These are phyloP conservation scores for Catostylus mosaicus DNA, from an alignment of 30 jellyfish, hydroid and myxozoan genomes.

Conservation along the genomic window DNA sequence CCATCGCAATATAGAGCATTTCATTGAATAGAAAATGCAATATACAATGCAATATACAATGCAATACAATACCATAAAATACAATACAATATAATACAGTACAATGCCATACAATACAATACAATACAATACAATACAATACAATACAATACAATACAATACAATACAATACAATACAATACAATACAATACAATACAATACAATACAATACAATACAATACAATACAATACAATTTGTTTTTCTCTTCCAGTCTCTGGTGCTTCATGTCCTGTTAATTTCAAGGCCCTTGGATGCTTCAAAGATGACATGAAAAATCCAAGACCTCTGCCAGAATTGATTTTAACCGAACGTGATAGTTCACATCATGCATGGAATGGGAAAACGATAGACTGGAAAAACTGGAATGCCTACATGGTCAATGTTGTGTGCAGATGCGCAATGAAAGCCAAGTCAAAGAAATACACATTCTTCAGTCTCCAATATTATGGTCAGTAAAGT, in stretches of 20 bases:
- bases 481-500: constrained; percentile 22
- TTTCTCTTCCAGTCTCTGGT: not conserved
- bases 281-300: constrained; percentile 33
- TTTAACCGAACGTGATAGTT: constrained; percentile 27
- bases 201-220: too few relatives aligned
- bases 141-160: too few relatives aligned
- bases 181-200: too few relatives aligned
- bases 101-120: too few relatives aligned
- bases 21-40: too few relatives aligned
- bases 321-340: constrained; percentile 41
- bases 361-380: constrained; percentile 15
- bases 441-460: constrained; percentile 29
- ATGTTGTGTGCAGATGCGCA: constrained; percentile 39
- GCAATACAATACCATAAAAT: too few relatives aligned
- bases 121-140: too few relatives aligned
- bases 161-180: too few relatives aligned
- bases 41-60: too few relatives aligned
- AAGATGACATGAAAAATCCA: not conserved
- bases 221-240: too few relatives aligned
- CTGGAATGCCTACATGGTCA: constrained; percentile 24
- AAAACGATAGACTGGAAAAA: not conserved
- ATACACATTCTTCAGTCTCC: constrained; percentile 26
- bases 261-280: constrained; percentile 5
- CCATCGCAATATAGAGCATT: too few relatives aligned
- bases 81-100: too few relatives aligned